Base-by-base conservation (phyloP, 2,113 vertebrate genomes). In the Apaloderma vittatum region DNA sequence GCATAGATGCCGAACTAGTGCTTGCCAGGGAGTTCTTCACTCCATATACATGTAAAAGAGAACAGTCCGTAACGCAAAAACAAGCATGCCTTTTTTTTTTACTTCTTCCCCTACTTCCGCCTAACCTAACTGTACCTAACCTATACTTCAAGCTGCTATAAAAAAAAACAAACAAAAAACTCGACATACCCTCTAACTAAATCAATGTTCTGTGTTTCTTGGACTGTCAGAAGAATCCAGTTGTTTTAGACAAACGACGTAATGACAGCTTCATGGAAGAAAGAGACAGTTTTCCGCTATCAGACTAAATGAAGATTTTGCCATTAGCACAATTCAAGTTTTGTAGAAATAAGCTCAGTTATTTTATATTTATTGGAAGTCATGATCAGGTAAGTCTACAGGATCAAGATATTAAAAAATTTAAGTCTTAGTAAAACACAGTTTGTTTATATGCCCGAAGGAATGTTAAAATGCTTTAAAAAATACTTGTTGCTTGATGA, bases 361-460 rank as follows among this genome's bases (percentile, higher is more conserved):
- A 90, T 91, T 73, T 46, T 34, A 16, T 32, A 37, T 67, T 93
- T 97, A 89, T 88, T 8, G 8, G 58, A 93, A 89, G 88, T 94
- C 75, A 96, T 93, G 91, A 92, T 90, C 54, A 93, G 62, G 75
- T 81, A 93, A 67, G 29, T 21, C 71, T 58, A 90, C 22, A 96
- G 71, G 85, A 89, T 92, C 45, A 63, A 82, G 51, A 24, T 29
- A 49, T 55, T 88, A 80, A 90, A 97, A 55, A 89, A 85, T 80
- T 73, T 15, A 68, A 68, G 59, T 70, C 68, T 11, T 13, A 63
- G 32, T 61, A 76, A 73, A 17, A 83, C 67, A 80, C 8, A 74
- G 62, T 70, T 90, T 93, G 29, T 74, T 55, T 87, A 73, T 16
- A 88, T 20, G 22, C 36, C 37, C 67, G 55, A 15, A 72, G 58